phyloP scores from a whole-genome alignment of 53 echinoderm and acorn worm genomes.

The Holothuria scabra region DNA sequence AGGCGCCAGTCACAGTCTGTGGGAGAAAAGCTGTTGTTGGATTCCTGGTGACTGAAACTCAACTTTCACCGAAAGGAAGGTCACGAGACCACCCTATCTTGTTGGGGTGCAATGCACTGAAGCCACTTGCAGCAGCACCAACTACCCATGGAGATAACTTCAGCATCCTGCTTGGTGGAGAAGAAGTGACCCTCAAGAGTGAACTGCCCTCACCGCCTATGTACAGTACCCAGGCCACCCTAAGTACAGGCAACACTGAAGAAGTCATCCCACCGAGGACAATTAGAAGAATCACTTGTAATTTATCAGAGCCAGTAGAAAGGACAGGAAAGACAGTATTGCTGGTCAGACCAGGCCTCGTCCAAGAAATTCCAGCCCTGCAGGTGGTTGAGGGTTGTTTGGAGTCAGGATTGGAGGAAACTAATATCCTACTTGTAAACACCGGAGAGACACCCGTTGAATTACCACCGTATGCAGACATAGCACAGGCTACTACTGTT shows the following conservation, averaged over 20 bases:
- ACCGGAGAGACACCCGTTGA: too few relatives aligned
- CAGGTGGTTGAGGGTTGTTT: too few relatives aligned
- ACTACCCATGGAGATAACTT: neutral
- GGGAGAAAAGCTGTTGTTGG: slow-evolving; percentile 36
- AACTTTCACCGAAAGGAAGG: neutral
- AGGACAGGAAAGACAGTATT: too few relatives aligned
- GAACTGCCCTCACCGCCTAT: neutral
- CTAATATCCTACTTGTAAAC: too few relatives aligned
- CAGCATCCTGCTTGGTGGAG: neutral
- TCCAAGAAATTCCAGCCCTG: too few relatives aligned
- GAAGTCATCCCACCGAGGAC: neutral
- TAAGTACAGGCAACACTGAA: neutral
- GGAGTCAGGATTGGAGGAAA: too few relatives aligned
- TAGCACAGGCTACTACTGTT: too few relatives aligned
- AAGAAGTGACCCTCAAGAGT: neutral
- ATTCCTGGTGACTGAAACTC: slow-evolving; percentile 35
- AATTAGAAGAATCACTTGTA: neutral
- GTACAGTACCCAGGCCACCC: neutral
- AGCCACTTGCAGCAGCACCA: slow-evolving; percentile 5
- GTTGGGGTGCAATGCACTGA: slow-evolving; percentile 47
- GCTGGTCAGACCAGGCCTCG: too few relatives aligned
- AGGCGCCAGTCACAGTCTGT: slow-evolving; percentile 13
- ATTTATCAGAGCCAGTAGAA: neutral
- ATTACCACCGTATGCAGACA: too few relatives aligned
- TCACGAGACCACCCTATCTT: slow-evolving; percentile 2